A percentile compares a stretch with the other conserved stretches of the same genome.
Evolutionary conservation across 1,140 invertebrate species (phyloP).

Genomic region (Trichonephila clavipes): DNA sequence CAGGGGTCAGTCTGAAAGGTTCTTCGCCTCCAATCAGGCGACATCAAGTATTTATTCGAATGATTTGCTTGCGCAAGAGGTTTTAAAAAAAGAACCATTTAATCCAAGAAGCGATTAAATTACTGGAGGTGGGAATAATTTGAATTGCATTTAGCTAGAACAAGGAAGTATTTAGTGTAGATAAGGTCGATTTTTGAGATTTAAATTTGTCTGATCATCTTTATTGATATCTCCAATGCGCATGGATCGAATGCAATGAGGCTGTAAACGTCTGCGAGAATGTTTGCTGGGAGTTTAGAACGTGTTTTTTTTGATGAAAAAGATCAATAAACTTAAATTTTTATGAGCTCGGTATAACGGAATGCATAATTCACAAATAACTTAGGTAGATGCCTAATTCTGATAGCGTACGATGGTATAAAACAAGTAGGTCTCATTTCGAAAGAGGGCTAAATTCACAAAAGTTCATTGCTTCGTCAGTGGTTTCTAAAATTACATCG

Average conservation of each 20-base stretch:
- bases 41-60: constrained; percentile 25
- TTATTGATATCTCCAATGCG: background rate
- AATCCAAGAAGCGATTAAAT: constrained; percentile 11
- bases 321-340: background rate
- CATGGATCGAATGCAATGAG: background rate
- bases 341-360: background rate
- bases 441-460: too few relatives aligned
- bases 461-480: too few relatives aligned
- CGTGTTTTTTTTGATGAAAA: background rate
- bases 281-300: background rate
- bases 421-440: too few relatives aligned
- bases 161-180: background rate
- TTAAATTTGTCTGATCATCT: background rate
- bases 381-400: background rate
- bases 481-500: too few relatives aligned
- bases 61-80: constrained; percentile 14
- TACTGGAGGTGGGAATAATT: background rate
- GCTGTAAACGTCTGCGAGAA: background rate
- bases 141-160: background rate
- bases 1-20: background rate
- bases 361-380: background rate
- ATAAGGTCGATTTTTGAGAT: background rate
- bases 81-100: background rate
- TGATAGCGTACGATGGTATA: too few relatives aligned
- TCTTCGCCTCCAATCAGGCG: constrained; percentile 3